phyloP scores from a whole-genome alignment of 2,888 invertebrate genomes.

The Rotaria macrura region DNA sequence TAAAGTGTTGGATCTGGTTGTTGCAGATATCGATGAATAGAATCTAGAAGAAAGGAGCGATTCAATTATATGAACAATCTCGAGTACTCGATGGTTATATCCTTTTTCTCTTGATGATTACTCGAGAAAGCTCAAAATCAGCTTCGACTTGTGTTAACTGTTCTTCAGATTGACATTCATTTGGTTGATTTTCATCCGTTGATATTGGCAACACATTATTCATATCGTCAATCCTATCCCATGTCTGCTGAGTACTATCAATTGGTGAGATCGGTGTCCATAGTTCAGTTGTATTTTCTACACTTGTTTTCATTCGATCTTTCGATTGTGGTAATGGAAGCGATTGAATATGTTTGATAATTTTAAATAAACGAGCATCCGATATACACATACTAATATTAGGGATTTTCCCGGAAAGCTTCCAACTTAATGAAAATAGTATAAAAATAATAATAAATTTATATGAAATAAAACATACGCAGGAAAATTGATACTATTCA shows the following conservation, averaged over 20 bases:
- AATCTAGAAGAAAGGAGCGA: too few species aligned
- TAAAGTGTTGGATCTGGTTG: too few species aligned
- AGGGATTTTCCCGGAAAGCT: background rate
- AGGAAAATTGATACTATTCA: constrained; percentile 22
- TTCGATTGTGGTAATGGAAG: background rate
- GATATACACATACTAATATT: background rate
- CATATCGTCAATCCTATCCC: background rate
- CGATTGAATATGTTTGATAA: background rate
- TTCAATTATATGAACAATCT: too few species aligned
- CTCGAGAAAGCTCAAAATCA: background rate
- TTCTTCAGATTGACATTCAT: background rate
- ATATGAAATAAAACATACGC: background rate
- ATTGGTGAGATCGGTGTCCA: background rate
- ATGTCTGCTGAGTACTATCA: background rate
- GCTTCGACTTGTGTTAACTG: background rate
- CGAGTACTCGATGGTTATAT: too few species aligned
- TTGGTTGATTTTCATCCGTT: constrained; percentile 37
- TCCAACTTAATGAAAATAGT: background rate
- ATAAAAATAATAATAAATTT: background rate
- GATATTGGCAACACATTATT: constrained; percentile 39
- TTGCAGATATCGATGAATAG: too few species aligned
- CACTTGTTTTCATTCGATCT: too few species aligned
- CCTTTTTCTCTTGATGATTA: constrained; percentile 32
- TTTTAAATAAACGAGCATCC: background rate
- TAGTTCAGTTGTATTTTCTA: background rate